phyloP scores from a whole-genome alignment of 2,113 vertebrate species.

The Ammospiza nelsoni region DNA sequence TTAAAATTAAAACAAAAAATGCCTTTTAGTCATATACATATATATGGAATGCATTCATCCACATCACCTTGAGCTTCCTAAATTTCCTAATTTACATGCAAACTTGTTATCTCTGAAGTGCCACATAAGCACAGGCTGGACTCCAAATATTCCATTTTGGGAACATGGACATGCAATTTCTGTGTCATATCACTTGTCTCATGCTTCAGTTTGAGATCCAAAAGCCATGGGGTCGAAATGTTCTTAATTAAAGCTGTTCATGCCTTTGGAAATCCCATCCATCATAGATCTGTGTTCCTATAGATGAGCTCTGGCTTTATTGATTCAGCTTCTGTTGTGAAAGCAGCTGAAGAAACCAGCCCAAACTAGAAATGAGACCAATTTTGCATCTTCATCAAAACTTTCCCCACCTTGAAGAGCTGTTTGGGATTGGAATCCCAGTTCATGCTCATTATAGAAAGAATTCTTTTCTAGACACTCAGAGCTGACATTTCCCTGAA shows the following conservation, averaged over 20 bases:
- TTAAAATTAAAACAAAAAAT: background rate
- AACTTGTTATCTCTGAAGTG: background rate
- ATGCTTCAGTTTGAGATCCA: background rate
- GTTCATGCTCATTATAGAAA: background rate
- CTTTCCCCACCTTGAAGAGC: background rate
- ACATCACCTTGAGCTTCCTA: background rate
- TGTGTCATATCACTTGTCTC: background rate
- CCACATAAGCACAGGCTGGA: background rate
- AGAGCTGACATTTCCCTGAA: constrained; percentile 33
- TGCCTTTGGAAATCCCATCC: background rate
- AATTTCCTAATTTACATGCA: background rate
- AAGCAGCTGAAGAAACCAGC: background rate
- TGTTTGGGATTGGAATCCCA: background rate
- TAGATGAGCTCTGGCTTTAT: background rate
- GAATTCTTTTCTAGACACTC: background rate
- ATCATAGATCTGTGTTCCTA: background rate
- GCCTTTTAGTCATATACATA: background rate
- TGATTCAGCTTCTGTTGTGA: background rate
- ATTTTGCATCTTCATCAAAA: background rate
- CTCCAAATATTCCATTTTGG: background rate
- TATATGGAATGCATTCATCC: background rate
- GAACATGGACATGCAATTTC: background rate
- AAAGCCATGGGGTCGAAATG: background rate
- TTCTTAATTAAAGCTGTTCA: background rate
- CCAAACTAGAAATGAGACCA: background rate